Conservation (phyloP, 2,113 vertebrate genomes). For the western clawed frog (Xenopus tropicalis) region DNA sequence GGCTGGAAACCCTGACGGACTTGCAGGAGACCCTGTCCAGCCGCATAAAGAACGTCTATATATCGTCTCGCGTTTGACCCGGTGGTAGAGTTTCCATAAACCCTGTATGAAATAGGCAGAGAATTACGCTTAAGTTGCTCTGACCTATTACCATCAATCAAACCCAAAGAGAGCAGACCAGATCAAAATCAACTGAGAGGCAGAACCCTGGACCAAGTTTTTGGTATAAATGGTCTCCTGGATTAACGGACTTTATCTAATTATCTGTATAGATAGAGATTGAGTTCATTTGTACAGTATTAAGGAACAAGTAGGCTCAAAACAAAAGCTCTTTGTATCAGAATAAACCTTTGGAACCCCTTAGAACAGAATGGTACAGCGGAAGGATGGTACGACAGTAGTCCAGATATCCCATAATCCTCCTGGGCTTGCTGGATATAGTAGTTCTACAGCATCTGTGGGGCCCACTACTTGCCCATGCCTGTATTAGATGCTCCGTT, state of each 20-base stretch:
- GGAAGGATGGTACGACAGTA: too few relatives aligned
- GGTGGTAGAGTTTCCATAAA: neutral
- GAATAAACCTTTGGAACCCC: conserved; percentile 8
- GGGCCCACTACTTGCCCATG: too few relatives aligned
- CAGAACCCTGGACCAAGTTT: neutral
- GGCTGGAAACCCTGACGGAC: conserved; percentile 78
- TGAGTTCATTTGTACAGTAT: neutral
- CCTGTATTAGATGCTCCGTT: too few relatives aligned
- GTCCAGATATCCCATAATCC: too few relatives aligned
- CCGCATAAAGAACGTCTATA: conserved; percentile 78
- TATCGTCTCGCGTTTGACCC: conserved; percentile 83
- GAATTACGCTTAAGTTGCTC: neutral
- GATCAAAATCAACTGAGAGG: neutral
- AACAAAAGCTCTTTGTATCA: neutral
- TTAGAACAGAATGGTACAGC: neutral
- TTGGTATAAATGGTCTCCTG: neutral
- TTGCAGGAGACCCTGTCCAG: conserved; percentile 77
- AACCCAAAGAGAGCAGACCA: neutral
- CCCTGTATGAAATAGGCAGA: neutral
- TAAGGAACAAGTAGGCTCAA: neutral
- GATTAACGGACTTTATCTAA: conserved; percentile 8
- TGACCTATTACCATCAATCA: neutral
- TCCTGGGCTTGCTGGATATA: too few relatives aligned
- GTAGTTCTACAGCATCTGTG: too few relatives aligned
- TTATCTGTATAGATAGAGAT: conserved; percentile 27